A percentile compares a stretch with the other conserved stretches of the same genome.
Evolutionary conservation across 2,797 vertebrate species (phyloP).

Genomic region (Mareca penelope): DNA sequence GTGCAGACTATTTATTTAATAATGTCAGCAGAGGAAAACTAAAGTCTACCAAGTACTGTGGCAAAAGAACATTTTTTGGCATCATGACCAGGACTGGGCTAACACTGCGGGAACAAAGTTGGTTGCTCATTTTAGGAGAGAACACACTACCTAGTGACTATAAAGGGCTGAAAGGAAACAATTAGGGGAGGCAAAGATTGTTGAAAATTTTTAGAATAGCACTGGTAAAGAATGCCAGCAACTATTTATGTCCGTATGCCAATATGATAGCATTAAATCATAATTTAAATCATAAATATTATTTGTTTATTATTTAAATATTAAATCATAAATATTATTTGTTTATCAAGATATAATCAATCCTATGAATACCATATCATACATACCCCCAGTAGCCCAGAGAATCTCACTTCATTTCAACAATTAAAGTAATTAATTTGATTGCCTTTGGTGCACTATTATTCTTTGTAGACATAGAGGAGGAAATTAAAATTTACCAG

Average conservation of each 20-base stretch:
- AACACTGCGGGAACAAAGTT: not conserved
- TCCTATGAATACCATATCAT: not conserved
- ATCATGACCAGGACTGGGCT: not conserved
- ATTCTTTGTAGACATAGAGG: not conserved
- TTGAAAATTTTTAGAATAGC: not conserved
- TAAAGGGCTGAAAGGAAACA: not conserved
- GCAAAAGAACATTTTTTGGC: not conserved
- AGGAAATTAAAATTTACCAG: not conserved
- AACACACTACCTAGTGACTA: not conserved
- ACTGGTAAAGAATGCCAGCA: not conserved
- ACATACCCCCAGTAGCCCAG: not conserved
- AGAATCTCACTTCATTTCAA: not conserved
- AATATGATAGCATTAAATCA: not conserved
- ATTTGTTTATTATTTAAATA: not conserved
- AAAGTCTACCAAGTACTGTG: not conserved
- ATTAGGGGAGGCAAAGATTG: not conserved
- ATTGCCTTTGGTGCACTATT: not conserved
- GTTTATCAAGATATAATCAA: not conserved
- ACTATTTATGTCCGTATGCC: not conserved
- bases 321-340: not conserved
- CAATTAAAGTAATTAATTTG: not conserved
- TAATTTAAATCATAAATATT: too few relatives aligned
- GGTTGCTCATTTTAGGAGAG: not conserved
- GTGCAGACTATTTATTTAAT: slow-evolving; percentile 20
- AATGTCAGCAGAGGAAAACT: not conserved